A percentile compares a stretch with the other conserved stretches of the same genome.
Conservation (phyloP, 92 coral and sea anemone species). For the Paragorgia papillata region DNA sequence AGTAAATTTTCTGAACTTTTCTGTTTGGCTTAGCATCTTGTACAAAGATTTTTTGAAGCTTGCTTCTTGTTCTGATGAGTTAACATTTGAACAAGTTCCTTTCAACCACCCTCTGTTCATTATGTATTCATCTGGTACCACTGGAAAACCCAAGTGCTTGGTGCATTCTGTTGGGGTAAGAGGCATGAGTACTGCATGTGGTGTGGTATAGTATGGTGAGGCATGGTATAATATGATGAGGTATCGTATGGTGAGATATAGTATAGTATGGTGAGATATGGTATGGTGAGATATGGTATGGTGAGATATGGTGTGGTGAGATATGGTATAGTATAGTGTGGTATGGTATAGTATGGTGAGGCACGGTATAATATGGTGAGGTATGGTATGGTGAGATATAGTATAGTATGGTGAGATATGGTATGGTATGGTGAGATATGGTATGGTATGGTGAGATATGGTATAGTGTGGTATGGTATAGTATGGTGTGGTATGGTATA, state of each 20-base stretch:
- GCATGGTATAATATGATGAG: neutral
- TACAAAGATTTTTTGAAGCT: conserved; percentile 72
- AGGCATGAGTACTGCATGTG: neutral
- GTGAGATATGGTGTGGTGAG: neutral
- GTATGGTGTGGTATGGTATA: neutral
- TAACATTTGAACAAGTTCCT: conserved; percentile 87
- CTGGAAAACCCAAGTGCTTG: conserved; percentile 98
- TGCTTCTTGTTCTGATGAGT: conserved; percentile 72
- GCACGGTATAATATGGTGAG: neutral
- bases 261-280: neutral
- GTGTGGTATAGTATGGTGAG: neutral
- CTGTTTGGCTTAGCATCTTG: conserved; percentile 56
- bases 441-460: too few relatives aligned
- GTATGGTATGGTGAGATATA: neutral
- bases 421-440: too few relatives aligned
- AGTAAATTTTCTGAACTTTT: too few relatives aligned
- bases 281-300: too few relatives aligned
- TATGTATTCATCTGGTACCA: conserved; percentile 99
- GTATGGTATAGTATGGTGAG: neutral
- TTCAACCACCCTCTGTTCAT: conserved; percentile 94
- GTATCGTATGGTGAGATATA: neutral
- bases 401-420: neutral
- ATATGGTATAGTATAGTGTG: neutral
- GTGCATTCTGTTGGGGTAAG: conserved; percentile 99
- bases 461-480: neutral